Conservation (phyloP, 2,888 invertebrate genomes). For the Stomorhina lunata region DNA sequence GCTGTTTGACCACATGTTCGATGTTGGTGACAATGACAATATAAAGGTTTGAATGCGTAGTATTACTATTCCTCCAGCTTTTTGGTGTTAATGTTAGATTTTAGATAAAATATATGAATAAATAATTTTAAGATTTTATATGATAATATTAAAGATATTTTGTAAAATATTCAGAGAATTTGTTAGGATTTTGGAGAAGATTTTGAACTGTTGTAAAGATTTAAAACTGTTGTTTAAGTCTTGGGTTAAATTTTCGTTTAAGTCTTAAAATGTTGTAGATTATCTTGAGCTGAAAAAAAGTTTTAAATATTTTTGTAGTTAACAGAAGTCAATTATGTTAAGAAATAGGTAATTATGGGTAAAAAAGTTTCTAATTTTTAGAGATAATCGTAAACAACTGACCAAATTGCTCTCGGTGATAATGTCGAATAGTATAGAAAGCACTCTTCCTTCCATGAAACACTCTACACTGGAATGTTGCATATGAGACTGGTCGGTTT, state of each 20-base stretch:
- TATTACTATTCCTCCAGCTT: background rate
- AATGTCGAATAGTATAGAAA: no score
- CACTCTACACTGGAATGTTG: no score
- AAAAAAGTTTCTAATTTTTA: background rate
- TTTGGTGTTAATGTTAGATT: conserved; percentile 59
- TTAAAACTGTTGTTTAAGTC: background rate
- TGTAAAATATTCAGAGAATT: conserved; percentile 19
- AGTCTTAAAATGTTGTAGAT: background rate
- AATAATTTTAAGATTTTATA: conserved; percentile 43
- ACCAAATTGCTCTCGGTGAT: no score
- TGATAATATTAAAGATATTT: conserved; percentile 19
- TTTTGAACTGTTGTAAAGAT: background rate
- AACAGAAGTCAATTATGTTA: background rate
- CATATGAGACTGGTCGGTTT: no score
- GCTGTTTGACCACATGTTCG: conserved; percentile 52
- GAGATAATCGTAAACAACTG: background rate
- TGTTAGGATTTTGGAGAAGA: background rate
- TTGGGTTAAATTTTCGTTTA: background rate
- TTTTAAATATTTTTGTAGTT: background rate
- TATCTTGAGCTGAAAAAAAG: background rate
- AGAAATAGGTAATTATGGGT: background rate
- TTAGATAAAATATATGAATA: conserved; percentile 54
- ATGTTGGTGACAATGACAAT: conserved; percentile 52
- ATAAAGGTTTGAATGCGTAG: background rate
- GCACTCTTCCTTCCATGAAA: background rate